These are phyloP conservation scores for Pseudorhiza aurosa DNA, from an alignment of 30 jellyfish, hydroid and myxozoan species.

Conservation along the genomic window DNA sequence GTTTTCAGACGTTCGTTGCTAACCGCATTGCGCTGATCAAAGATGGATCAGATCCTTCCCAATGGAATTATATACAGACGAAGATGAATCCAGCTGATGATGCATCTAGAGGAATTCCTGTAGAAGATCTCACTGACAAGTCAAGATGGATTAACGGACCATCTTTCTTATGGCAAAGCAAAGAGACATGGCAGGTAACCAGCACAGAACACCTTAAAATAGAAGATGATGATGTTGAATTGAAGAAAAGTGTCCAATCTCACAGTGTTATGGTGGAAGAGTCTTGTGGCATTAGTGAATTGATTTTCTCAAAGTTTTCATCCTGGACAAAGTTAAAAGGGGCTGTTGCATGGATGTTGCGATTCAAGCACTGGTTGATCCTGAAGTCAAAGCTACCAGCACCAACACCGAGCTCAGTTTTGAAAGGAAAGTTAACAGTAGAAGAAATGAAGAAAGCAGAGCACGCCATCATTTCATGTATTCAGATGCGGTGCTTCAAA, in stretches of 20 bases:
- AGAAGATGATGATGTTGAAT: slow-evolving; percentile 50
- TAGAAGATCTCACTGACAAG: background rate
- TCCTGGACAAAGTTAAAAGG: slow-evolving; percentile 27
- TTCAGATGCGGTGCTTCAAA: slow-evolving; percentile 12
- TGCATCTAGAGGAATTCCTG: slow-evolving; percentile 58
- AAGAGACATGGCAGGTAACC: background rate
- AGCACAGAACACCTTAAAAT: background rate
- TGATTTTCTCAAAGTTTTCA: slow-evolving; percentile 5
- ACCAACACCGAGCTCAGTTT: background rate
- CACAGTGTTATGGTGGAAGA: background rate
- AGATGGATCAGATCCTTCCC: slow-evolving; percentile 39
- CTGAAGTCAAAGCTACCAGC: slow-evolving; percentile 1
- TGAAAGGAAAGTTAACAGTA: slow-evolving; percentile 8
- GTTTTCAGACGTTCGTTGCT: slow-evolving; percentile 66
- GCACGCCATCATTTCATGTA: slow-evolving; percentile 13
- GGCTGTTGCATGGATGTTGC: slow-evolving; percentile 56
- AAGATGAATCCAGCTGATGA: slow-evolving; percentile 49
- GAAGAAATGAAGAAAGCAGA: slow-evolving; percentile 48
- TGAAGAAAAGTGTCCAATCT: slow-evolving; percentile 22
- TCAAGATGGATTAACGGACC: slow-evolving; percentile 54
- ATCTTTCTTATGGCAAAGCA: slow-evolving; percentile 12
- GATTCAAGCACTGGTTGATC: slow-evolving; percentile 45
- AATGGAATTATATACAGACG: slow-evolving; percentile 31
- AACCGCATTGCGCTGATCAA: slow-evolving; percentile 31
- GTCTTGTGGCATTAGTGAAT: slow-evolving; percentile 2